A percentile compares a stretch with the other conserved stretches of the same genome.
Evolutionary conservation across 2,113 vertebrate genomes (phyloP).

Genomic region (Lepus timidus): DNA sequence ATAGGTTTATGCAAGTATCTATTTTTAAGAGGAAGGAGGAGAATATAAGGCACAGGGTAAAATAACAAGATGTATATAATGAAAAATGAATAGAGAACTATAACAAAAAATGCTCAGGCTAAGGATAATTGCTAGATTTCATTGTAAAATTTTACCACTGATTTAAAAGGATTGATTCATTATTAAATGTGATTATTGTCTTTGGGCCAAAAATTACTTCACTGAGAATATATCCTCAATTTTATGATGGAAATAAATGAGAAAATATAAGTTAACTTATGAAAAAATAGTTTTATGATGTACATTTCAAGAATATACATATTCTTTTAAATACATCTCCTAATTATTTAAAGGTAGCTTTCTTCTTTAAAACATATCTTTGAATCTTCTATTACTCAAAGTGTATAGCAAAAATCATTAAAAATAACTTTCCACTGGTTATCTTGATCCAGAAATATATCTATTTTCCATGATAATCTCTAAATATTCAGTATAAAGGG

Average conservation of each 20-base stretch:
- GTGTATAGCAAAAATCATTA: constrained; percentile 49
- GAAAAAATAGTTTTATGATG: constrained; percentile 61
- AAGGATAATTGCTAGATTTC: constrained; percentile 71
- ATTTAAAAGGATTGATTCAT: constrained; percentile 80
- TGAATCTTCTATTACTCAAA: constrained; percentile 47
- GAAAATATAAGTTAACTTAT: constrained; percentile 68
- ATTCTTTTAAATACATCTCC: constrained; percentile 48
- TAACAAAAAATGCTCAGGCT: constrained; percentile 44
- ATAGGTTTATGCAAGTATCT: constrained; percentile 9
- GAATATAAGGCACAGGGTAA: background rate
- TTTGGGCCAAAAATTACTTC: constrained; percentile 79
- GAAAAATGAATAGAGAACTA: constrained; percentile 11
- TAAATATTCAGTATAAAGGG: constrained; percentile 39
- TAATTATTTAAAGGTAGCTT: constrained; percentile 63
- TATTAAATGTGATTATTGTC: constrained; percentile 80
- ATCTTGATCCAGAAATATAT: constrained; percentile 27
- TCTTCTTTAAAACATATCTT: constrained; percentile 59
- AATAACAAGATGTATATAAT: constrained; percentile 20
- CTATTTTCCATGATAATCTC: constrained; percentile 48
- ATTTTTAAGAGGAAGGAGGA: background rate
- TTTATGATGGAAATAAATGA: constrained; percentile 79
- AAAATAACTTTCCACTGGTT: constrained; percentile 18
- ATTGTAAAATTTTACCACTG: constrained; percentile 70
- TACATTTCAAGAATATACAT: constrained; percentile 5
- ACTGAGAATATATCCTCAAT: constrained; percentile 67